Percentiles rank a stretch among this genome's conserved stretches.
Conservation (phyloP, 2,113 vertebrate species). For the Mus musculus region DNA sequence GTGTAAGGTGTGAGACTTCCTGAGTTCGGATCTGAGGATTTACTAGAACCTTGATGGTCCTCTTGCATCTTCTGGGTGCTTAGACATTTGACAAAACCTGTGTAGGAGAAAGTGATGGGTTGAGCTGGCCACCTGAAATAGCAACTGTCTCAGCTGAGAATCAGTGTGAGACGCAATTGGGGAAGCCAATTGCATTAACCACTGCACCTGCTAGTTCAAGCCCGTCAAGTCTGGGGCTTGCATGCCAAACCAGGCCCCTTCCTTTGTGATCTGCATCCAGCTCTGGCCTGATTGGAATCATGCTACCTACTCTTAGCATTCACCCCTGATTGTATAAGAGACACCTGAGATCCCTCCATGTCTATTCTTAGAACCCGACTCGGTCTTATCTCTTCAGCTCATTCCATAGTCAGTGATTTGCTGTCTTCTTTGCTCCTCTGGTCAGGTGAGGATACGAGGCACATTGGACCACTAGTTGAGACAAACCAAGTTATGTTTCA, state of each 20-base stretch:
- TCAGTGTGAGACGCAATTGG: not conserved
- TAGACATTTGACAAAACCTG: not conserved
- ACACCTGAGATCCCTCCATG: not conserved
- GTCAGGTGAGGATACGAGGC: not conserved
- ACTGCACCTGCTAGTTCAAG: not conserved
- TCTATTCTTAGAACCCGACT: not conserved
- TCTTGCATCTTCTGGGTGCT: not conserved
- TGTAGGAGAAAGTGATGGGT: not conserved
- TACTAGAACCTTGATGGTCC: not conserved
- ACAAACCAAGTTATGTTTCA: not conserved
- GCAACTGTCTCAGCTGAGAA: not conserved
- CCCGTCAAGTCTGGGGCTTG: not conserved
- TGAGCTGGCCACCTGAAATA: not conserved
- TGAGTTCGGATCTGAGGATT: not conserved
- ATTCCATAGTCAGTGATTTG: not conserved
- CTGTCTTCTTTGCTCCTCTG: not conserved
- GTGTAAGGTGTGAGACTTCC: too few species aligned
- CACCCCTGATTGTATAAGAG: not conserved
- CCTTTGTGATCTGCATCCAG: not conserved
- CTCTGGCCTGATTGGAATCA: not conserved
- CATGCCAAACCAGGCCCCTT: not conserved
- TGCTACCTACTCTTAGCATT: not conserved
- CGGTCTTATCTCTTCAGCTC: not conserved
- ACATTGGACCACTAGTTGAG: not conserved
- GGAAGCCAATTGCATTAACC: not conserved